Conservation (phyloP, 2,113 vertebrate genomes). For the Aythya baeri region DNA sequence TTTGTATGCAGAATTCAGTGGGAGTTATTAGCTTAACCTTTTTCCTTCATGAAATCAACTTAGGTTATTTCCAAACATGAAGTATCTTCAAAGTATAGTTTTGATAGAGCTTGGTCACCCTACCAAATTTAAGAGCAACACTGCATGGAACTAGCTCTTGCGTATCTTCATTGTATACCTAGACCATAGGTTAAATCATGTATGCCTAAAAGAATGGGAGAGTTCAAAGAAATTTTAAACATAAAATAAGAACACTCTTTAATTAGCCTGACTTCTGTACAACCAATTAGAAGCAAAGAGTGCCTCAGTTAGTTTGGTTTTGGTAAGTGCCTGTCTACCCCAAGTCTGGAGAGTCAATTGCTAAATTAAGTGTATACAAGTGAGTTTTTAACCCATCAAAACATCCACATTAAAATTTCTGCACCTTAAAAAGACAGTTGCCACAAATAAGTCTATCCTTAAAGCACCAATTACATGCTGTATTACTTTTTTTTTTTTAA, state of each 20-base stretch:
- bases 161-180: not conserved
- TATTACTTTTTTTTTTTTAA: not conserved
- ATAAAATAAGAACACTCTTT: not conserved
- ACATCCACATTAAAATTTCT: not conserved
- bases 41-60: not conserved
- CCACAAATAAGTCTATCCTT: not conserved
- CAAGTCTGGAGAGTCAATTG: not conserved
- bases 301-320: not conserved
- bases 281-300: not conserved
- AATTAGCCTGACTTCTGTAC: not conserved
- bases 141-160: not conserved
- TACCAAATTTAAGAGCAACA: not conserved
- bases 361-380: not conserved
- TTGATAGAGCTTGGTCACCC: not conserved
- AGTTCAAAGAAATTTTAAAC: not conserved
- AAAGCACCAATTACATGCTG: not conserved
- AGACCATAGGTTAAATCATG: not conserved
- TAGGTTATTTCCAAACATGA: not conserved
- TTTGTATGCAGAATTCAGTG: not conserved
- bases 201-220: not conserved
- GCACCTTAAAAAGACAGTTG: not conserved
- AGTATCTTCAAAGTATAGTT: not conserved
- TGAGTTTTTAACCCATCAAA: not conserved
- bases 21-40: not conserved
- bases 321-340: not conserved